Evolutionary conservation across 2,113 vertebrate species (phyloP).

Genomic region (Corythornis cristatus): DNA sequence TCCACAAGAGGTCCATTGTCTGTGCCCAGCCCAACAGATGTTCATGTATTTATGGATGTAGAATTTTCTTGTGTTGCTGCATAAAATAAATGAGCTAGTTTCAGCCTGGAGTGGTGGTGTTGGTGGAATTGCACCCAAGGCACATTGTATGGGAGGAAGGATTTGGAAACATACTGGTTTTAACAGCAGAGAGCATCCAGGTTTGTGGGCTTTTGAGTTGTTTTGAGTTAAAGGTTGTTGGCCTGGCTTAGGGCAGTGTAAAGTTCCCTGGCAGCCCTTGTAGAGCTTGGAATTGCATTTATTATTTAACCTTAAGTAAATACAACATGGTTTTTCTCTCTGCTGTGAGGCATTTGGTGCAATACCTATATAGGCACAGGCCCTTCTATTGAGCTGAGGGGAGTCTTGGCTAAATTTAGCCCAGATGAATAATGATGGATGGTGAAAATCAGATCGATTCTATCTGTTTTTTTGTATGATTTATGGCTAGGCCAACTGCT

Average conservation of each 20-base stretch:
- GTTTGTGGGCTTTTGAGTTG: neutral
- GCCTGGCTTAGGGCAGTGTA: neutral
- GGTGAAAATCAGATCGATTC: neutral
- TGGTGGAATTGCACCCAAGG: neutral
- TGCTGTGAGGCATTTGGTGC: neutral
- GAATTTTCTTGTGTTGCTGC: neutral
- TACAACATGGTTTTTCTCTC: neutral
- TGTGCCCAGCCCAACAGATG: slow-evolving; percentile 8
- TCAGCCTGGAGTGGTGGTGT: neutral
- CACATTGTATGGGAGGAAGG: neutral
- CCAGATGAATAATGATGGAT: neutral
- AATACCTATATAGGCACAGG: neutral
- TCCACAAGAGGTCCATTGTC: neutral
- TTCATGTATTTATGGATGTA: slow-evolving; percentile 15
- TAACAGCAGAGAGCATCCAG: neutral
- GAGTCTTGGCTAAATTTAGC: slow-evolving; percentile 7
- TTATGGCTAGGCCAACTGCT: neutral
- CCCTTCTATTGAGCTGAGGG: neutral
- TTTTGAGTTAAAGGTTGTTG: neutral
- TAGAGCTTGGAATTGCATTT: neutral
- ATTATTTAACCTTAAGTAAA: slow-evolving; percentile 38
- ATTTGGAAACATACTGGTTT: neutral
- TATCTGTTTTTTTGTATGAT: neutral
- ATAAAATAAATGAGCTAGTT: neutral
- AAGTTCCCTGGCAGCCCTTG: neutral